Evolutionary conservation across 30 jellyfish, hydroid and myxozoan species (phyloP).

Genomic region (Clytia hemisphaerica): DNA sequence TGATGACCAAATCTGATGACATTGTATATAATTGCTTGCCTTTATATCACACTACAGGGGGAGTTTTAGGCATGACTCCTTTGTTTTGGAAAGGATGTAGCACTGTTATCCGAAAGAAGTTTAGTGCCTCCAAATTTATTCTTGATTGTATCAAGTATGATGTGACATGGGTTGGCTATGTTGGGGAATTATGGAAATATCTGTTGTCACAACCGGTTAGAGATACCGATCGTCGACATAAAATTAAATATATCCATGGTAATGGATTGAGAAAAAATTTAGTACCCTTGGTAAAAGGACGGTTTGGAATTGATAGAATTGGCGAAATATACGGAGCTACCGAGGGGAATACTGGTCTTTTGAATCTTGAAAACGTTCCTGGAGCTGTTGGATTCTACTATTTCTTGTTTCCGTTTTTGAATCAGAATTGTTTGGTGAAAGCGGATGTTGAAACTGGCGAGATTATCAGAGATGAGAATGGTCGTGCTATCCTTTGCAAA

Average conservation of each 20-base stretch:
- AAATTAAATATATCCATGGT: background rate
- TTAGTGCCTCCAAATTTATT: slow-evolving; percentile 3
- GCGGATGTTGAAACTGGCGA: too few relatives aligned
- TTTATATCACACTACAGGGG: background rate
- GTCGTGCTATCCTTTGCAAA: too few relatives aligned
- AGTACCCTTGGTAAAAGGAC: background rate
- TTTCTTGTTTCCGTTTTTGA: too few relatives aligned
- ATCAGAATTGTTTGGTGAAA: too few relatives aligned
- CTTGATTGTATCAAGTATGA: background rate
- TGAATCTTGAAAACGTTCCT: too few relatives aligned
- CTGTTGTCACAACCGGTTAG: background rate
- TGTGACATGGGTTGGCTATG: background rate
- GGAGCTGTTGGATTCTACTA: too few relatives aligned
- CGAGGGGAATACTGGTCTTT: too few relatives aligned
- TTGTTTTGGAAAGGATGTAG: background rate
- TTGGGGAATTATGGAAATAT: slow-evolving; percentile 24
- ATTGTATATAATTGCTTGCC: background rate
- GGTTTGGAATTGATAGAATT: too few relatives aligned
- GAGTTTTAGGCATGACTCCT: background rate
- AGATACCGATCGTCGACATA: background rate
- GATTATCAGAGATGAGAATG: too few relatives aligned
- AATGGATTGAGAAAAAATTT: slow-evolving; percentile 5
- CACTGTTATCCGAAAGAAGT: background rate
- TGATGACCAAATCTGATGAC: background rate
- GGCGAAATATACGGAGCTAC: too few relatives aligned